phyloP scores from a whole-genome alignment of 2,113 vertebrate genomes.

The Parus major region DNA sequence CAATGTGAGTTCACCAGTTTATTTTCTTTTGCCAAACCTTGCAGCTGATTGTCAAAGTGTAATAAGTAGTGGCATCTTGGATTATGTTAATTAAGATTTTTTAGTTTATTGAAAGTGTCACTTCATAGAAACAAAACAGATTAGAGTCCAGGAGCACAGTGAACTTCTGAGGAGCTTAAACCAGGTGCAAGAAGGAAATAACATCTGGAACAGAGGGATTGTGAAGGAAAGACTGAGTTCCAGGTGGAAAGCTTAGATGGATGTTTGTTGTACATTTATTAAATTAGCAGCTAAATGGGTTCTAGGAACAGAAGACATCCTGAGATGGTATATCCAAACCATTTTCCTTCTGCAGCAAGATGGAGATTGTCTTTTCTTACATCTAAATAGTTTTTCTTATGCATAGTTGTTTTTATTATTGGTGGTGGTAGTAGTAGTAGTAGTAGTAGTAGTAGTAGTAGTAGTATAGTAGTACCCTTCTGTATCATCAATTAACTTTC shows the following conservation, averaged over 20 bases:
- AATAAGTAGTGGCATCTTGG: slow-evolving; percentile 9
- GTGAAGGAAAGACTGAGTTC: not conserved
- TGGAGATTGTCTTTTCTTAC: not conserved
- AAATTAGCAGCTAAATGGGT: not conserved
- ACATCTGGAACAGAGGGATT: not conserved
- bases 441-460: too few species aligned
- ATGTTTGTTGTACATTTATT: not conserved
- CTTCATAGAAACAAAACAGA: slow-evolving; percentile 5
- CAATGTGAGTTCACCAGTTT: not conserved
- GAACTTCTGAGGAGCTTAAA: slow-evolving; percentile 10
- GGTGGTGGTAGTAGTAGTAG: not conserved
- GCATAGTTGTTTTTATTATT: accelerated
- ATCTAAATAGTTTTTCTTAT: not conserved
- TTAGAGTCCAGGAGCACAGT: not conserved
- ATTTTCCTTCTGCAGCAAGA: not conserved
- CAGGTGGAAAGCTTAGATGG: not conserved
- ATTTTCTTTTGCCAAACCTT: not conserved
- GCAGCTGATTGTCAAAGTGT: not conserved
- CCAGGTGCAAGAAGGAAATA: not conserved
- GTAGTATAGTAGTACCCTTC: not conserved
- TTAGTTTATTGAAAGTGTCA: slow-evolving; percentile 30
- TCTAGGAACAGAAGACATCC: not conserved
- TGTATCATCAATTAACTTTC: not conserved
- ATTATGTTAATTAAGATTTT: slow-evolving; percentile 49
- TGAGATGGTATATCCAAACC: not conserved